Base-by-base conservation (phyloP, 2,113 vertebrate genomes). In the Pangasianodon gigas region DNA sequence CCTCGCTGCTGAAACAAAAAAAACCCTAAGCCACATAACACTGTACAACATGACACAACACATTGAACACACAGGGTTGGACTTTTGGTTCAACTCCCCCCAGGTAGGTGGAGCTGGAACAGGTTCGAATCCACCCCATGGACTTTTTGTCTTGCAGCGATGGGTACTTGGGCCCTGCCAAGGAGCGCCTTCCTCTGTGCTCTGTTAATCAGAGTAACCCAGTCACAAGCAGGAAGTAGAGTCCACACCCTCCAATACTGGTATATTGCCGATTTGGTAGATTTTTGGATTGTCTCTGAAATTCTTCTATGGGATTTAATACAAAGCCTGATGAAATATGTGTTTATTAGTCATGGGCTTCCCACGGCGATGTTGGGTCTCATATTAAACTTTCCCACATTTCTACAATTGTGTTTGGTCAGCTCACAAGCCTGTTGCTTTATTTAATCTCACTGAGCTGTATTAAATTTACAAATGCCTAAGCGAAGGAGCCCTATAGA, bases 401-500 rank as follows among this genome's bases (percentile, higher is more conserved):
- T 21, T 58, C 69, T 93, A 92, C 93, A 90, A 92, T 93, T 89
- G 90, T 91, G 75, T 94, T 94, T 90, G 93, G 93, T 94, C 92
- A 93, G 92, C 93, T 92, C 92, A 93, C 93, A 92, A 93, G 91
- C 93, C 93, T 93, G 94, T 95, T 93, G 92, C 93, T 93, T 95
- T 93, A 95, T 96, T 95, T 94, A 94, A 96, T 96, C 94, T 94
- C 90, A 93, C 94, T 86, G 93, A 93, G 91, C 93, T 91, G 93
- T 95, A 95, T 95, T 96, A 94, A 94, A 94, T 96, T 95, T 94
- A 93, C 94, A 95, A 95, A 95, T 93, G 94, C 91, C 93, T 93
- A 93, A 94, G 94, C 89, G 91, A 94, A 93, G 29, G 92, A 91
- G 93, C 91, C 92, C 92, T 16, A 88, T 92, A 90, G 94, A 94